Percentiles rank a stretch among this genome's conserved stretches.
Evolutionary conservation across 2,888 invertebrate species (phyloP).

Genomic region (Altica lythri): DNA sequence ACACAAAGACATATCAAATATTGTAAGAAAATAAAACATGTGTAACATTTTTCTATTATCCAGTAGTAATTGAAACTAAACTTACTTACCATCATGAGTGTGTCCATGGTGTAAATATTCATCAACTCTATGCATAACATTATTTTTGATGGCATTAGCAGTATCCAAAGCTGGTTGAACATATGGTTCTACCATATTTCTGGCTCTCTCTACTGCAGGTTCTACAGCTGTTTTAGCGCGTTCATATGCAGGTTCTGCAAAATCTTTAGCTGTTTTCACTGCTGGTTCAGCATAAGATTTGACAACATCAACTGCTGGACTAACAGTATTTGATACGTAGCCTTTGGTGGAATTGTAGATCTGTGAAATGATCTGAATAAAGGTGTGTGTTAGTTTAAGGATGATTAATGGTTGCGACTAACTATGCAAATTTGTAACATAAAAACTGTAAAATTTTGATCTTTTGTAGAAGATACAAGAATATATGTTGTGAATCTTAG

Average conservation of each 20-base stretch:
- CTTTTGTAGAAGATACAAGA: too few species aligned
- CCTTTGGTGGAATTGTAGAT: constrained; percentile 56
- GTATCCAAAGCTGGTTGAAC: constrained; percentile 47
- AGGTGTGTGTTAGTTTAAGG: constrained; percentile 26
- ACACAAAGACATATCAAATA: too few species aligned
- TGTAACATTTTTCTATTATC: too few species aligned
- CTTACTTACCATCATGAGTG: constrained; percentile 21
- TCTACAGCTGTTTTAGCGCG: constrained; percentile 41
- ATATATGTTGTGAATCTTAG: too few species aligned
- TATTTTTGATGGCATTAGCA: constrained; percentile 47
- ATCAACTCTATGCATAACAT: constrained; percentile 48
- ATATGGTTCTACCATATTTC: constrained; percentile 42
- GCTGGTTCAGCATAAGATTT: constrained; percentile 38
- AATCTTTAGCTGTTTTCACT: constrained; percentile 45
- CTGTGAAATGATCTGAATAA: constrained; percentile 53
- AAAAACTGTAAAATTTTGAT: too few species aligned
- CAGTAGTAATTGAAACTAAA: too few species aligned
- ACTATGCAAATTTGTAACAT: too few species aligned
- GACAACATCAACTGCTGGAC: constrained; percentile 12
- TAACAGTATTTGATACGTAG: constrained; percentile 51
- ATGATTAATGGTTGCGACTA: constrained; percentile 17
- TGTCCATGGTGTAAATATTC: constrained; percentile 43
- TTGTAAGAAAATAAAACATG: too few species aligned
- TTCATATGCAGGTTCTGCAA: constrained; percentile 46
- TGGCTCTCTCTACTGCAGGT: constrained; percentile 45